These are phyloP conservation scores for Ploceus nigricollis DNA, from an alignment of 2,113 vertebrate genomes.

Conservation along the genomic window DNA sequence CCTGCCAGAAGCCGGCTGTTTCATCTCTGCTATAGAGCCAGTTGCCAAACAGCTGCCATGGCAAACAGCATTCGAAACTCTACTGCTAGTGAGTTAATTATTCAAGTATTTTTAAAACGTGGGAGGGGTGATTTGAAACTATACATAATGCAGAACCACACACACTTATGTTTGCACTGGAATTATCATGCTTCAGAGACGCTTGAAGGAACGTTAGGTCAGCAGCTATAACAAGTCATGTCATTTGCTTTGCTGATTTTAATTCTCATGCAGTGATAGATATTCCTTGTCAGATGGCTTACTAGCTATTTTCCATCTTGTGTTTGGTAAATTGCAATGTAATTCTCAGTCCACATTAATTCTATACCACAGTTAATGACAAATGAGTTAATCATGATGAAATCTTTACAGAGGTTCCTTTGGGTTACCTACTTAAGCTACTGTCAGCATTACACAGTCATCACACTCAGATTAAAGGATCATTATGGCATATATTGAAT, in stretches of 20 bases:
- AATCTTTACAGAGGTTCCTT: conserved; percentile 25
- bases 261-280: neutral
- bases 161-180: neutral
- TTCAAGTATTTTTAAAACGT: neutral
- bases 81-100: neutral
- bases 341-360: conserved; percentile 26
- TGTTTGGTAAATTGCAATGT: conserved; percentile 1
- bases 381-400: conserved; percentile 46
- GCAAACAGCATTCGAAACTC: neutral
- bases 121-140: neutral
- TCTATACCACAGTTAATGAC: conserved; percentile 12
- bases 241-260: conserved; percentile 32
- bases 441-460: neutral
- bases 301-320: conserved; percentile 1
- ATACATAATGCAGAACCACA: neutral
- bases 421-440: conserved; percentile 27
- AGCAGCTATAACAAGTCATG: conserved; percentile 6
- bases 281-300: conserved; percentile 10
- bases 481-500: conserved; percentile 7
- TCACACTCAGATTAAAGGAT: conserved; percentile 26
- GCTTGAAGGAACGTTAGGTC: neutral
- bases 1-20: neutral
- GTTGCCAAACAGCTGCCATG: conserved; percentile 21
- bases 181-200: neutral
- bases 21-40: neutral